Evolutionary conservation across 1,140 invertebrate species (phyloP).

Genomic region (Formica selysi): DNA sequence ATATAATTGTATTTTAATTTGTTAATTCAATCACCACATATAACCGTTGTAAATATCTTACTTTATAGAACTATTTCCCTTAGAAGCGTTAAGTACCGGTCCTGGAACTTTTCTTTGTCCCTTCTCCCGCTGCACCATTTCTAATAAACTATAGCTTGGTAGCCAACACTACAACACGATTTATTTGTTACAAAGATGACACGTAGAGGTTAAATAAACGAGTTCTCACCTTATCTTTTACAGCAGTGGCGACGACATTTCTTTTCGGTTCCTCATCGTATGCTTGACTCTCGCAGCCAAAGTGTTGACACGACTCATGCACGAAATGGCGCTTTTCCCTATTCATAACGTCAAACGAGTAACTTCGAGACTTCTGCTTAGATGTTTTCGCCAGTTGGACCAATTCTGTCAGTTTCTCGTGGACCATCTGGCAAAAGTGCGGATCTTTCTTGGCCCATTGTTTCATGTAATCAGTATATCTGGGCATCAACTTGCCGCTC

Average conservation of each 20-base stretch:
- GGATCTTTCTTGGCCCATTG: constrained; percentile 94
- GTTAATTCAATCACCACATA: constrained; percentile 3
- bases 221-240: constrained; percentile 90
- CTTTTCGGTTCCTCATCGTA: constrained; percentile 98
- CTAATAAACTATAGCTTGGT: constrained; percentile 93
- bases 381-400: constrained; percentile 96
- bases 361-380: constrained; percentile 94
- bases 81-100: constrained; percentile 87
- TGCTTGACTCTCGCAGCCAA: constrained; percentile 96
- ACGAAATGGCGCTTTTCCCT: constrained; percentile 95
- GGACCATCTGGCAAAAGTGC: constrained; percentile 93
- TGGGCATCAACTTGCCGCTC: constrained; percentile 91
- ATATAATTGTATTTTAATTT: constrained; percentile 39
- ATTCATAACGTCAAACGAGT: constrained; percentile 97
- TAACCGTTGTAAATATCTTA: constrained; percentile 62
- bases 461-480: constrained; percentile 95
- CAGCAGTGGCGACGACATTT: constrained; percentile 97
- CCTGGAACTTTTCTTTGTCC: constrained; percentile 92
- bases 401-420: constrained; percentile 94
- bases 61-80: constrained; percentile 74
- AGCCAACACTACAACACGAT: constrained; percentile 90
- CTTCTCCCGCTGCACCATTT: constrained; percentile 92
- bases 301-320: constrained; percentile 97
- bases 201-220: background rate
- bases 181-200: constrained; percentile 28